Base-by-base conservation (phyloP, 1,140 invertebrate species). In the Carcinoscorpius rotundicauda region DNA sequence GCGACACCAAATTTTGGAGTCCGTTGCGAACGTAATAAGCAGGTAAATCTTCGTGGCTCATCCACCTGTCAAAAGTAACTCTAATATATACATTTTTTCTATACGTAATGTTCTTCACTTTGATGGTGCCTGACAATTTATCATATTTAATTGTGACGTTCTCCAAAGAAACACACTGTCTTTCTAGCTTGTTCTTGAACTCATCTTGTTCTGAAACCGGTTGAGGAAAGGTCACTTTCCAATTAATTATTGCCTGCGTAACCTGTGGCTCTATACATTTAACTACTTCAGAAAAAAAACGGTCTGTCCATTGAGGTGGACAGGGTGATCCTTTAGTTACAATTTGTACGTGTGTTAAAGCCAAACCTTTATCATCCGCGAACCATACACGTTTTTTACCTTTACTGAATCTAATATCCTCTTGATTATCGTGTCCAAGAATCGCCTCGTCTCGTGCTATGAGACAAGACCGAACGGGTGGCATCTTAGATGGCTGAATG, bases 251-350 rank as follows among this genome's bases (percentile, higher is more conserved):
- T 29, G 29, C 29, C 29, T 29, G 29, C 2, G 29, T 29, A 29
- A 29, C 29, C 10, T 74, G 71, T 6, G 67, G 71, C 61, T 82
- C 79, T 9, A 83, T 66, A 66, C 66, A 69, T 63, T 63, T 72
- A 52, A 60, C 74, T 63, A 71, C 72, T 67, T 72, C 76, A 64
- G 83, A 81, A 48, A 86, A 76, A 73, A 86, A 87, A 64, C 84
- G 83, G 58, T 84, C 79, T 52, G 84, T 86, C 88, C 88, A 91
- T 62, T 84, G 78, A 1, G 93, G 93, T 2, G 93, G 93, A 60
- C 89, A 86, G 72, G 93, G 88, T 11, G 91, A 92, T 0, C 91
- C 88, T 72, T 97, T 93, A 0, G 89, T 89, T 87, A 97, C 93
- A 48, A 95, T 83, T 65, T 78, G 75, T 61, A 88, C 82, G 71